Base-by-base conservation (phyloP, 2,888 invertebrate species). In the Erebia ligea region DNA sequence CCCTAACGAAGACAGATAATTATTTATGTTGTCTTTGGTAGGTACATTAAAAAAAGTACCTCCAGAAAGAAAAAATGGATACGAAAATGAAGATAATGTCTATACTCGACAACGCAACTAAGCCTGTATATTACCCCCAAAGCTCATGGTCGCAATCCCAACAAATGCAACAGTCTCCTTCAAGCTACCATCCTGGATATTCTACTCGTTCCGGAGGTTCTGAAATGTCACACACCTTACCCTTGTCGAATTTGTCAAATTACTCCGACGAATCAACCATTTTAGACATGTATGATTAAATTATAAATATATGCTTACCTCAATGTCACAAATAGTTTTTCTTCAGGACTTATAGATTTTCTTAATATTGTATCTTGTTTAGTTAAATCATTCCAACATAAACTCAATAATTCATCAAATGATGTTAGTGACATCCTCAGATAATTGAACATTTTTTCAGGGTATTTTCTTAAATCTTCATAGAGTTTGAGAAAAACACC, bases 311-410 rank as follows among this genome's bases (percentile, higher is more conserved):
- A 50, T 50, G 50, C 66, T 67, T 67, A 67, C 75, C 73, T 73
- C 45, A 76, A 75, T 72, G 75, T 69, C 68, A 77, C 70, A 71
- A 74, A 73, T 65, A 74, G 67, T 67, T 72, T 75, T 75, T 76
- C 76, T 75, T 76, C 67, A 62, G 74, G 76, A 74, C 75, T 75
- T 67, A 76, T 68, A 19, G 75, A 76, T 76, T 77, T 75, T 75
- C 74, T 77, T 70, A 75, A 76, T 74, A 77, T 74, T 71, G 75
- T 76, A 69, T 76, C 73, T 66, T 77, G 75, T 70, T 74, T 71
- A 68, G 68, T 66, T 56, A 76, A 71, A 71, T 75, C 67, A 75
- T 75, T 75, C 64, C 70, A 10, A 75, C 73, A 76, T 67, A 77
- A 76, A 62, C 48, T 68, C 72, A 77, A 71, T 75, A 77, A 75